Percentiles rank a stretch among this genome's conserved stretches.
Conservation (phyloP, 2,888 invertebrate species). For the Argynnis bischoffii region DNA sequence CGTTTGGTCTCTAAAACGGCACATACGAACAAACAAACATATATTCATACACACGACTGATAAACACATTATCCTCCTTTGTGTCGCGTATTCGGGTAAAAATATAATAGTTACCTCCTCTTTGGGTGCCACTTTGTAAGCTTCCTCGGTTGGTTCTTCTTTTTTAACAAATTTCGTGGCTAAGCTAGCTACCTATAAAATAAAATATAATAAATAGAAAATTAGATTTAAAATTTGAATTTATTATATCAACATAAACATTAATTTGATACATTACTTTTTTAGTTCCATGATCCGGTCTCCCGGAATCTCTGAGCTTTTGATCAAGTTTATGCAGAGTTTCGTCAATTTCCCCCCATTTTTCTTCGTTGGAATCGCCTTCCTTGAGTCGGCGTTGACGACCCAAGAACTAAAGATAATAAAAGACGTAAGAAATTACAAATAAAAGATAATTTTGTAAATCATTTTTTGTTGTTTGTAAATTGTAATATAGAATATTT, state of each 20-base stretch:
- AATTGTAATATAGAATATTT: no score
- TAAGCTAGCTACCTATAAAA: constrained; percentile 87
- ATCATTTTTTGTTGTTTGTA: neutral
- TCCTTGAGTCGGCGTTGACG: constrained; percentile 68
- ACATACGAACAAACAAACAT: no score
- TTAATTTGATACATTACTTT: constrained; percentile 77
- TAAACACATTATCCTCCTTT: no score
- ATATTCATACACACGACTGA: no score
- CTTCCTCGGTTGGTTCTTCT: constrained; percentile 69
- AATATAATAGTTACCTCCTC: constrained; percentile 50
- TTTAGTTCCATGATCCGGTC: constrained; percentile 71
- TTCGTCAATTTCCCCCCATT: constrained; percentile 73
- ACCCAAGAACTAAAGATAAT: constrained; percentile 59
- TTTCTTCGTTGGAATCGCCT: constrained; percentile 66
- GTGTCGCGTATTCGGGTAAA: no score
- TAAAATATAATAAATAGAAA: neutral
- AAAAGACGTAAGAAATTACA: neutral
- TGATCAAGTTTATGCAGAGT: constrained; percentile 67
- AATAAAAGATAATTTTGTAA: neutral
- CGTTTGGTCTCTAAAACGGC: no score
- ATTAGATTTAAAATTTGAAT: neutral
- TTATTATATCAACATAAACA: neutral
- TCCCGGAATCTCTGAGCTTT: constrained; percentile 67
- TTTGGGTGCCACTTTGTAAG: constrained; percentile 54
- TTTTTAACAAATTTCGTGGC: constrained; percentile 87